Evolutionary conservation across 1,140 invertebrate genomes (phyloP).

Genomic region (Microplitis demolitor): DNA sequence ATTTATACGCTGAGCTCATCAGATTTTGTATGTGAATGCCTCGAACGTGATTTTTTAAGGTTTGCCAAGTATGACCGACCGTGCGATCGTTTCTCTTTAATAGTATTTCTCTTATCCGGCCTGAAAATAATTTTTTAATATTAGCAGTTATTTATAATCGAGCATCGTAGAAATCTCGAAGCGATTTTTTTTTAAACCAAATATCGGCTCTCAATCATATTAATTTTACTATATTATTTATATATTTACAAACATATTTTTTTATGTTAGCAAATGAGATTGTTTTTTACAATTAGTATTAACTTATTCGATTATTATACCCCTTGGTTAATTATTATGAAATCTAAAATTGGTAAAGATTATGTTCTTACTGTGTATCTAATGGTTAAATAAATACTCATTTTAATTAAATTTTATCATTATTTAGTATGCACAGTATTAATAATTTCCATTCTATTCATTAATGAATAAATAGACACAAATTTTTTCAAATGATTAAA

Average conservation of each 20-base stretch:
- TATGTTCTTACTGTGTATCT: no score
- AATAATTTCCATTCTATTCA: no score
- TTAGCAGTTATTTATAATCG: not conserved
- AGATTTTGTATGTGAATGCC: constrained; percentile 46
- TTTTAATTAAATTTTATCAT: no score
- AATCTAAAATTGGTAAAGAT: no score
- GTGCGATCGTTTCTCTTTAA: constrained; percentile 49
- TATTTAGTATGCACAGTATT: not conserved
- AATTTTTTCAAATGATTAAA: no score
- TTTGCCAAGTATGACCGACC: constrained; percentile 39
- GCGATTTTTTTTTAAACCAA: not conserved
- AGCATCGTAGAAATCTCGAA: not conserved
- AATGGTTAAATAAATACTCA: no score
- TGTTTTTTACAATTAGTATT: no score
- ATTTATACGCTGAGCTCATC: constrained; percentile 50
- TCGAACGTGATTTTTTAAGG: constrained; percentile 51
- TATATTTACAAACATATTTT: not conserved
- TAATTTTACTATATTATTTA: not conserved
- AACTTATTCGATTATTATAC: no score
- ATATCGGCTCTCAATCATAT: not conserved
- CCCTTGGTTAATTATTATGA: no score
- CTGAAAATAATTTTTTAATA: constrained; percentile 52
- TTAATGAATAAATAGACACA: no score
- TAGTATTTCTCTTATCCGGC: constrained; percentile 45
- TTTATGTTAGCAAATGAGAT: no score